These are phyloP conservation scores for Petrocephalus zakoni DNA, from an alignment of 2,113 vertebrate species.

Conservation along the genomic window DNA sequence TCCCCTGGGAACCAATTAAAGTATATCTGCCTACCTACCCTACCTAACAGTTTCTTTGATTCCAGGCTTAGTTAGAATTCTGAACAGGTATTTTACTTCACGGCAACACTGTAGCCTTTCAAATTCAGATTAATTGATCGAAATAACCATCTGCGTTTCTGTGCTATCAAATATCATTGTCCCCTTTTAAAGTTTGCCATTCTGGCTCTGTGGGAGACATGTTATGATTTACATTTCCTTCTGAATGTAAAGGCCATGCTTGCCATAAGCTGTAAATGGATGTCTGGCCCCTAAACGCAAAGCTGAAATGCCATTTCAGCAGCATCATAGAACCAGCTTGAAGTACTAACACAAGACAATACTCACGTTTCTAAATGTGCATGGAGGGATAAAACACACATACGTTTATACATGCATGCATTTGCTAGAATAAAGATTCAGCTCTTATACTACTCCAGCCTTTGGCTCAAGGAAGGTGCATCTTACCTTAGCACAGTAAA, in stretches of 20 bases:
- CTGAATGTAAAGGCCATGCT: not conserved
- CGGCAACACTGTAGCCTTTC: not conserved
- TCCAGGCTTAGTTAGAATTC: not conserved
- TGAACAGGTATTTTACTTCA: not conserved
- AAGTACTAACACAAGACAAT: not conserved
- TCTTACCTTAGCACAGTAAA: conserved; percentile 9
- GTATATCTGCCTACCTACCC: not conserved
- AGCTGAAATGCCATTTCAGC: not conserved
- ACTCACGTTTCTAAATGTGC: not conserved
- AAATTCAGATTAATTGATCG: not conserved
- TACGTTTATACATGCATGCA: not conserved
- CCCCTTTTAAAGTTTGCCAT: not conserved
- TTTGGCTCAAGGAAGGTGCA: not conserved
- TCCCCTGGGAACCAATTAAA: not conserved
- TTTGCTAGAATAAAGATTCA: not conserved
- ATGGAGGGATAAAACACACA: not conserved
- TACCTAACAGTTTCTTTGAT: not conserved
- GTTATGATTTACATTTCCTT: not conserved
- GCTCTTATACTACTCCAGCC: not conserved
- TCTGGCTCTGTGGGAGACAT: not conserved
- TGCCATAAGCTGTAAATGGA: not conserved
- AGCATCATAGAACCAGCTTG: not conserved
- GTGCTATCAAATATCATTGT: not conserved
- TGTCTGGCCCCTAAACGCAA: not conserved
- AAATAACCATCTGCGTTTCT: not conserved